Base-by-base conservation (phyloP, 2,888 invertebrate genomes). In the Tetragonula carbonaria region DNA sequence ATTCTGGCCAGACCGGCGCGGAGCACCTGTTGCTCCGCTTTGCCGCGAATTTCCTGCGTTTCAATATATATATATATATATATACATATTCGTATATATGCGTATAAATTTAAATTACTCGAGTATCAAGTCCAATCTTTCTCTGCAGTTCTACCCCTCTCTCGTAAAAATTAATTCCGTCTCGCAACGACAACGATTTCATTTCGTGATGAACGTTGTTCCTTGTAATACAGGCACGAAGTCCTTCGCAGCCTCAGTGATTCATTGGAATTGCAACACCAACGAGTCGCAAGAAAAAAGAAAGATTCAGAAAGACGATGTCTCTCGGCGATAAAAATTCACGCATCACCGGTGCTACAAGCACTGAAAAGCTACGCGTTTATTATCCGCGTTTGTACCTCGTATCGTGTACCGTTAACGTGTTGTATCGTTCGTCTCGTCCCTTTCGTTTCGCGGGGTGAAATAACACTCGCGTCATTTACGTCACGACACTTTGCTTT, bases 341-440 rank as follows among this genome's bases (percentile, higher is more conserved):
- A 38, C 23, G 62, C 50, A 77, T 82, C 74, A 66, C 72, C 62
- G 65, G 38, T 38, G 38, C 38, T 33, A 59, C 59, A 57, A 70
- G 74, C 68, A 33, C 79, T 74, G 73, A 71, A 45, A 63, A 71
- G 77, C 80, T 72, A 84, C 74, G 70, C 55, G 86, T 83, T 28
- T 74, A 77, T 89, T 86, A 78, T 79, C 82, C 53, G 70, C 70
- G 74, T 79, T 45, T 45, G 14, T 65, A 74, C 83, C 81, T 80
- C 74, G 73, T 45, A 51, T 63, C 81, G 68, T 59, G 67, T 75
- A 77, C 82, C 80, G 80, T 87, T 87, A 85, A 83, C 74, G 68
- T 85, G 45, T 11, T 8, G 45, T 45, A 8, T 67, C 76, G 78
- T 86, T 74, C 62, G 66, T 14, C 45, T 45, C 45, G 63, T 72